These are phyloP conservation scores for Drosophila repleta DNA, from an alignment of 1,140 invertebrate genomes.

Conservation along the genomic window DNA sequence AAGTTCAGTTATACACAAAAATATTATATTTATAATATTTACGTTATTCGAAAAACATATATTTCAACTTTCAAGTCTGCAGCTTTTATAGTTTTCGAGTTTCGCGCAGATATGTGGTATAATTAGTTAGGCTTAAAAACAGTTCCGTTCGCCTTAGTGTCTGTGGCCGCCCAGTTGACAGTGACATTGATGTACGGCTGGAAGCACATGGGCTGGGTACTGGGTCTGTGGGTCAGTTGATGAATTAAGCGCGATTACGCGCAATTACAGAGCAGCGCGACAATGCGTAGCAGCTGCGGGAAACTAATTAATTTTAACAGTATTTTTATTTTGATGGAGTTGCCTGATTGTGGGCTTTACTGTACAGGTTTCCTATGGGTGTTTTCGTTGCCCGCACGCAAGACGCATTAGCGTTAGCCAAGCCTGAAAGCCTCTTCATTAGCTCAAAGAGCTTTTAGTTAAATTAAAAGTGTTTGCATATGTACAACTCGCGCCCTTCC, in stretches of 20 bases:
- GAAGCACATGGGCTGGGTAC: not conserved
- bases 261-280: conserved; percentile 67
- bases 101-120: no score
- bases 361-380: conserved; percentile 30
- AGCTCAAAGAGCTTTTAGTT: conserved; percentile 57
- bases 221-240: conserved; percentile 73
- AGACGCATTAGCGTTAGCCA: conserved; percentile 51
- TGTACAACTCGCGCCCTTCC: conserved; percentile 19
- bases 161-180: conserved; percentile 5
- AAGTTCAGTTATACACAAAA: not conserved
- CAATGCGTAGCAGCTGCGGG: conserved; percentile 39
- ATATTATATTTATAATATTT: no score
- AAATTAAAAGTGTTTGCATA: conserved; percentile 64
- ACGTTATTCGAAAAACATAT: no score
- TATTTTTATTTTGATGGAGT: conserved; percentile 28
- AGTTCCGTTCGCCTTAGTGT: not conserved
- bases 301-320: conserved; percentile 64
- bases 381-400: conserved; percentile 57
- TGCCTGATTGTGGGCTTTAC: conserved; percentile 1
- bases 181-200: conserved; percentile 25
- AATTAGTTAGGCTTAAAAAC: not conserved
- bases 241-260: conserved; percentile 66
- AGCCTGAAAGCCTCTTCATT: conserved; percentile 43
- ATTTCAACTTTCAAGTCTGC: no score
- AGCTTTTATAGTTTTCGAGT: no score